Conservation (phyloP, 2,113 vertebrate species). For the Paracanthobrama guichenoti region DNA sequence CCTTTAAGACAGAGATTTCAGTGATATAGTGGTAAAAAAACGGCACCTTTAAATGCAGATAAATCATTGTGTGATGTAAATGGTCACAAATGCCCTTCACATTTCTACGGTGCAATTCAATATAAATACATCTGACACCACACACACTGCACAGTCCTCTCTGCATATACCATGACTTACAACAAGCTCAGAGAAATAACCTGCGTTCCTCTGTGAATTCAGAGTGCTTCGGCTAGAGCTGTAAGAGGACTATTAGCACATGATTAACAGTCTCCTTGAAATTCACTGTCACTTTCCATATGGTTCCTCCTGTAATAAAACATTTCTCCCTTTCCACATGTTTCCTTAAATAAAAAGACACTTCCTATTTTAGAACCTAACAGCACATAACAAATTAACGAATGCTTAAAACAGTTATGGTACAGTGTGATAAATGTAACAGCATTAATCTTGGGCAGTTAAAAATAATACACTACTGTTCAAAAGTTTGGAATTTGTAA, state of each 20-base stretch:
- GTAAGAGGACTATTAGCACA: slow-evolving; percentile 12
- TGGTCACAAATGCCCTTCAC: not conserved
- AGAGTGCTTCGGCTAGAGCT: not conserved
- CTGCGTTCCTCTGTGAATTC: slow-evolving; percentile 14
- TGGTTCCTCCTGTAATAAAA: slow-evolving; percentile 28
- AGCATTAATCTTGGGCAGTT: not conserved
- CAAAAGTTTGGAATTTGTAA: not conserved
- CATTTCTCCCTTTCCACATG: not conserved
- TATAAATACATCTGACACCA: not conserved
- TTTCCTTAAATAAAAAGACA: slow-evolving; percentile 29
- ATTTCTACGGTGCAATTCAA: not conserved
- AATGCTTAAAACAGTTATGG: slow-evolving; percentile 3
- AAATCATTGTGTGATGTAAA: not conserved
- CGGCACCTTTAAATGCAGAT: not conserved
- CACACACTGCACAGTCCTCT: not conserved
- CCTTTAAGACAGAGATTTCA: not conserved
- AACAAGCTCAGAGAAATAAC: slow-evolving; percentile 16
- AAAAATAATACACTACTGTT: not conserved
- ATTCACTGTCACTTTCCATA: slow-evolving; percentile 28
- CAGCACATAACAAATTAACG: not conserved
- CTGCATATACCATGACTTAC: not conserved
- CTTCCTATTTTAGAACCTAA: not conserved
- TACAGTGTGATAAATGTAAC: not conserved
- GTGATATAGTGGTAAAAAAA: not conserved
- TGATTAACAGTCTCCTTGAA: slow-evolving; percentile 40